phyloP scores from a whole-genome alignment of 1,140 invertebrate genomes.

The Cyclina sinensis region DNA sequence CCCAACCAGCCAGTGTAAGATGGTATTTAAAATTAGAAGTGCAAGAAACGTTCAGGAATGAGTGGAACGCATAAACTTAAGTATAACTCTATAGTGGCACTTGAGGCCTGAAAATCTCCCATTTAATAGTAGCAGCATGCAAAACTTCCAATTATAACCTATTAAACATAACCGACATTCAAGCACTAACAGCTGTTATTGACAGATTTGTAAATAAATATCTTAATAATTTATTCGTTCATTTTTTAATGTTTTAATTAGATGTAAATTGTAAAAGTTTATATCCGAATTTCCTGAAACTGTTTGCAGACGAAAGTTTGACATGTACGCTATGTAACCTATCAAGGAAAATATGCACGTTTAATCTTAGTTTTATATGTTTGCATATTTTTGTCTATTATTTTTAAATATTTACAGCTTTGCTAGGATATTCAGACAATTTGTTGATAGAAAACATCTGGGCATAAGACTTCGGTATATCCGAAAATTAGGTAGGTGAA shows the following conservation, averaged over 20 bases:
- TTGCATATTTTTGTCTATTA: constrained; percentile 39
- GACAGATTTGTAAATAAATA: background rate
- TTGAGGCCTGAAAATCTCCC: background rate
- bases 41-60: background rate
- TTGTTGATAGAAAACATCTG: constrained; percentile 30
- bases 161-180: background rate
- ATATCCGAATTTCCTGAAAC: background rate
- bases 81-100: constrained; percentile 10
- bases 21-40: background rate
- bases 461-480: background rate
- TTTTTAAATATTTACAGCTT: constrained; percentile 39
- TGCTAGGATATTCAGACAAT: background rate
- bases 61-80: constrained; percentile 21
- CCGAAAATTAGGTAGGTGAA: background rate
- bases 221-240: background rate
- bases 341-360: background rate
- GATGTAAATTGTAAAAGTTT: background rate
- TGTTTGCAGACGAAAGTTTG: background rate
- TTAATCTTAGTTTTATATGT: constrained; percentile 17
- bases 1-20: background rate
- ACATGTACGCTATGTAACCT: background rate
- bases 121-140: background rate
- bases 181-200: constrained; percentile 11
- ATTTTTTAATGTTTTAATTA: background rate
- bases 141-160: background rate